Evolutionary conservation across 1,140 invertebrate species (phyloP).

Genomic region (Bactericera cockerelli): DNA sequence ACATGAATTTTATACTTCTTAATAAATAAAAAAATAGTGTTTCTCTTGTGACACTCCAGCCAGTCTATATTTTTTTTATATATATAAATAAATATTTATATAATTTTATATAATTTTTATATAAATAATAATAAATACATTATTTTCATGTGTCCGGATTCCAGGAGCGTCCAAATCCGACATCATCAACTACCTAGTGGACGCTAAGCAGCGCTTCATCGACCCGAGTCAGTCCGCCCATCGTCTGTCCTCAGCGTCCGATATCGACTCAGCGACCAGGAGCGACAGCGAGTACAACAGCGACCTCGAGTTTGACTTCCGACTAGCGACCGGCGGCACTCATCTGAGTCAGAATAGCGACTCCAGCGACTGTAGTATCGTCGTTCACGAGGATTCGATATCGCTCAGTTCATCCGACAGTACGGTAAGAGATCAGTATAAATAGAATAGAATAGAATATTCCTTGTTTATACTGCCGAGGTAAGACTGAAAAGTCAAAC

Average conservation of each 20-base stretch:
- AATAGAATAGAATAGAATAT: too few relatives aligned
- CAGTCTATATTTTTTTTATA: too few relatives aligned
- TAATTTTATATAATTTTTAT: too few relatives aligned
- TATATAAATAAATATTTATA: too few relatives aligned
- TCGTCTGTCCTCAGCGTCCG: constrained; percentile 23
- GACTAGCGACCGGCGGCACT: neutral
- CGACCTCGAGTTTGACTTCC: constrained; percentile 4
- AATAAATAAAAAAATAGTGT: too few relatives aligned
- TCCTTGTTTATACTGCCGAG: too few relatives aligned
- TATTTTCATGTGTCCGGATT: too few relatives aligned
- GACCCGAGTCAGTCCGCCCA: constrained; percentile 23
- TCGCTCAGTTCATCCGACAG: neutral
- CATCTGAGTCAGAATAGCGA: neutral
- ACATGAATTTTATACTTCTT: too few relatives aligned
- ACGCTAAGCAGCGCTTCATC: constrained; percentile 58
- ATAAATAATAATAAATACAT: too few relatives aligned
- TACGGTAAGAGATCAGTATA: too few relatives aligned
- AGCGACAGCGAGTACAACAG: neutral
- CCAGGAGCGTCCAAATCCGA: constrained; percentile 62
- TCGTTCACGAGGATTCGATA: neutral
- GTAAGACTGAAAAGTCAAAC: too few relatives aligned
- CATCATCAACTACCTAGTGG: constrained; percentile 71
- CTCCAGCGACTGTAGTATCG: neutral
- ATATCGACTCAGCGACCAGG: neutral
- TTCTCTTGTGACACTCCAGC: too few relatives aligned